Evolutionary conservation across 2,113 vertebrate species (phyloP).

Genomic region (Mus musculus): GRCm39 chr7:29017001-29017500

Average conservation of each 20-base stretch:
- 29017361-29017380: neutral
- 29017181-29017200: slow-evolving; percentile 84
- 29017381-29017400: neutral
- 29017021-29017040: slow-evolving; percentile 57
- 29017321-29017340: neutral
- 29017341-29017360: neutral
- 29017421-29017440: neutral
- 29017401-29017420: neutral
- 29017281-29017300: slow-evolving; percentile 72
- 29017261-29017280: slow-evolving; percentile 88
- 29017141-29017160: slow-evolving; percentile 91
- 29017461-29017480: neutral
- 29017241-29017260: slow-evolving; percentile 82
- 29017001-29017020: slow-evolving; percentile 59
- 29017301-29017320: neutral
- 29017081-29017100: neutral
- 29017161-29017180: slow-evolving; percentile 88
- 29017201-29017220: slow-evolving; percentile 92
- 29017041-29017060: slow-evolving; percentile 24
- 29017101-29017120: slow-evolving; percentile 20
- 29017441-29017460: neutral
- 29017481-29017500: slow-evolving; percentile 43
- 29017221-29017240: slow-evolving; percentile 90
- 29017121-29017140: slow-evolving; percentile 82
- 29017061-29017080: slow-evolving; percentile 8